A percentile compares a stretch with the other conserved stretches of the same genome.
Conservation (phyloP, 2,888 invertebrate species). For the Zaprionus lineosus region DNA sequence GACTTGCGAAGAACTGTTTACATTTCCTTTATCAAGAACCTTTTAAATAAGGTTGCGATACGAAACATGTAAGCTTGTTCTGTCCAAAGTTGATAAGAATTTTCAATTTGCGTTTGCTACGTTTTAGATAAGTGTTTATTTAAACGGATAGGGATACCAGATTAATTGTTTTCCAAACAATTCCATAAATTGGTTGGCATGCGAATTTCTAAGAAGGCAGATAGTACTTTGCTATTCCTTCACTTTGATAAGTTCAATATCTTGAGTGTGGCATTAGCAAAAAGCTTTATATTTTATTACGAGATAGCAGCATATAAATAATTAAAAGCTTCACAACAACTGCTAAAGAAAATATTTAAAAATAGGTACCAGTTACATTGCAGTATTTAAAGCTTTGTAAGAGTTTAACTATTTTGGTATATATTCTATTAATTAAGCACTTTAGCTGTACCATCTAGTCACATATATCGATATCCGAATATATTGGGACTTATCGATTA, state of each 20-base stretch:
- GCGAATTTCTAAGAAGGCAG: neutral
- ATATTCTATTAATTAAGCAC: conserved; percentile 63
- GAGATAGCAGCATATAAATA: neutral
- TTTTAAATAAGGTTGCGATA: conserved; percentile 64
- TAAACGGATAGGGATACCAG: conserved; percentile 33
- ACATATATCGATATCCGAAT: too few relatives aligned
- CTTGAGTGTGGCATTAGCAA: conserved; percentile 9
- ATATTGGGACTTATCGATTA: conserved; percentile 13
- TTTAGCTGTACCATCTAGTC: too few relatives aligned
- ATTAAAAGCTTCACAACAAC: neutral
- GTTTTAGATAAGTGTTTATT: conserved; percentile 54
- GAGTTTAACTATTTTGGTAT: conserved; percentile 3
- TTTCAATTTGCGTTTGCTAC: conserved; percentile 47
- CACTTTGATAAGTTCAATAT: neutral
- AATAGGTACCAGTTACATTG: neutral
- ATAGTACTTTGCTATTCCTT: neutral
- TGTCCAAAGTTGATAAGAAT: conserved; percentile 51
- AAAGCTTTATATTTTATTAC: neutral
- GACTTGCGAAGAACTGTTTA: conserved; percentile 66
- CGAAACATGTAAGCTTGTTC: conserved; percentile 14
- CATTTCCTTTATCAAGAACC: conserved; percentile 38
- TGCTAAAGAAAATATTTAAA: neutral
- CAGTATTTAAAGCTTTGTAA: conserved; percentile 14
- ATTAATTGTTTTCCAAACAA: conserved; percentile 30
- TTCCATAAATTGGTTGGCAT: neutral